Evolutionary conservation across 1,140 invertebrate genomes (phyloP), one percentile per base, ranked within the genome.

Genomic region (Drosophila lini): DNA sequence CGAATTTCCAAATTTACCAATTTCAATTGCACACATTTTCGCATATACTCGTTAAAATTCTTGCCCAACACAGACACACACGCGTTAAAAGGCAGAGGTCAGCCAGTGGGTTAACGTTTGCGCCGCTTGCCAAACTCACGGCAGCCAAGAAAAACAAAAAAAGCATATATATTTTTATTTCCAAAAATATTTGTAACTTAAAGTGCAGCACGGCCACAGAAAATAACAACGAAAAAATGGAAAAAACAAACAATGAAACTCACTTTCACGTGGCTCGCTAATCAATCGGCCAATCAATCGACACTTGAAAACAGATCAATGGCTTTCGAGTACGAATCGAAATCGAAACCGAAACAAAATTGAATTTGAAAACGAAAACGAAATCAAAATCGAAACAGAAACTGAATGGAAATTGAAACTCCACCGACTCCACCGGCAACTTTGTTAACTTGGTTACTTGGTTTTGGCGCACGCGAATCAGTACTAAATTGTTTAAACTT

Each of bases 401-500:
- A 31, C 8, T 15, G 22, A 31, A 60, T 59, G 53, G 32, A 28
- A 36, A 42, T 19, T 40, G 34, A 31, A 62, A 70, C 59, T 75
- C 44, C 47, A 28, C 22, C 65, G 34, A 59, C 36, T 53, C n/a
- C 44, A 31, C 40, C 52, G 45, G 45, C 65, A 53, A 52, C 71
- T 76, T 53, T 74, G 50, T 77, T 56, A 41, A 65, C 67, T 77
- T 64, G 73, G 74, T 83, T 74, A 85, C 82, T 85, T 85, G 78
- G 62, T 81, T 85, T 81, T 74, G 75, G 74, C 81, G 82, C 81
- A 86, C 82, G 79, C 82, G 79, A 58, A 71, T 81, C 78, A 85
- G 78, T 86, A 85, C 82, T 85, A 85, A 85, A 84, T 80, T 85
- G 81, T 78, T 84, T 61, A 81, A 85, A 80, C 81, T 68, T 74